Evolutionary conservation across 2,888 invertebrate species (phyloP).

Genomic region (Torymus aiolomorphi): DNA sequence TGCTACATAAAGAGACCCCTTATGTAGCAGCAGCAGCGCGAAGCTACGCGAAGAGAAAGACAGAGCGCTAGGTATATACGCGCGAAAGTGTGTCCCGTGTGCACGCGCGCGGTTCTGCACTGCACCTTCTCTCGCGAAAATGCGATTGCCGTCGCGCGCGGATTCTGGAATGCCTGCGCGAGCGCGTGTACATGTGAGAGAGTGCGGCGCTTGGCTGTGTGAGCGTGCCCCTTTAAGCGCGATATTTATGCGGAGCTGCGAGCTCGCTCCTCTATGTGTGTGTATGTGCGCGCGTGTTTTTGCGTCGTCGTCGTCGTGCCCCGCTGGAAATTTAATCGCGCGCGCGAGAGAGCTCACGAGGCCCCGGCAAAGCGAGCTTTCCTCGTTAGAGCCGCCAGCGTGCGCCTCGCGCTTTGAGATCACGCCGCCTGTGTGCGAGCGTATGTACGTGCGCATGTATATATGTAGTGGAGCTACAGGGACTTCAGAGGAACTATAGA

Average conservation of each 20-base stretch:
- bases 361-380: not conserved
- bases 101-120: slow-evolving; percentile 49
- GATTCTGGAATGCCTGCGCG: slow-evolving; percentile 12
- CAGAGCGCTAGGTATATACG: slow-evolving; percentile 41
- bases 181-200: not conserved
- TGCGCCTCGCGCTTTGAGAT: not conserved
- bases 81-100: slow-evolving; percentile 60
- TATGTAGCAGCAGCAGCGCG: slow-evolving; percentile 74
- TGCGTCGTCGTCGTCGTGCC: slow-evolving; percentile 5
- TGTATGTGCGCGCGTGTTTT: not conserved
- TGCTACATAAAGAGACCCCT: slow-evolving; percentile 73
- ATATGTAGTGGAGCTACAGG: too few relatives aligned
- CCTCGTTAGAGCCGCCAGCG: not conserved
- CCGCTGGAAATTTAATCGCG: slow-evolving; percentile 32
- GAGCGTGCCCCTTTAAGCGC: slow-evolving; percentile 1
- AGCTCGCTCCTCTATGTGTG: not conserved
- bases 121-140: slow-evolving; percentile 11
- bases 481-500: too few relatives aligned
- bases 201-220: too few relatives aligned
- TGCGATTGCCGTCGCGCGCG: slow-evolving; percentile 25
- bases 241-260: slow-evolving; percentile 39
- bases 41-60: slow-evolving; percentile 19
- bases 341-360: not conserved
- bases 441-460: too few relatives aligned
- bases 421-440: too few relatives aligned